Evolutionary conservation across 2,113 vertebrate species (phyloP).

Genomic region (Anguilla japonica): DNA sequence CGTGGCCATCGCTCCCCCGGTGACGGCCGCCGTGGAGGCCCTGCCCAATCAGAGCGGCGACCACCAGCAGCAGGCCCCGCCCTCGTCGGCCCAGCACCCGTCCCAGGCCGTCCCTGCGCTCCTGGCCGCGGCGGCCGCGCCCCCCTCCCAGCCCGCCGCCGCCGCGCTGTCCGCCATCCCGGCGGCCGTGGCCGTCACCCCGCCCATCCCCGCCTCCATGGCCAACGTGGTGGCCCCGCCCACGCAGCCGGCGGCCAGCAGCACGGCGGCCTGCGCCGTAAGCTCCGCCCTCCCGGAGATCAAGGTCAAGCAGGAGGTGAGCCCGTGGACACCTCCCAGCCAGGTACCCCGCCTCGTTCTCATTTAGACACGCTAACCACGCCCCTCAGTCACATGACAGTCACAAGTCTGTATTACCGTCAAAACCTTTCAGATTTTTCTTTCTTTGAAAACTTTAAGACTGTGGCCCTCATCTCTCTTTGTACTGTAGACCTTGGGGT

Average conservation of each 20-base stretch:
- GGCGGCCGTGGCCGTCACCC: constrained; percentile 60
- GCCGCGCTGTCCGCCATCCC: constrained; percentile 75
- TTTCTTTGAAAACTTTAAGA: too few species aligned
- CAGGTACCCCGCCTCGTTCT: constrained; percentile 25
- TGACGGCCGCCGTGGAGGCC: constrained; percentile 85
- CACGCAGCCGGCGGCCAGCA: constrained; percentile 62
- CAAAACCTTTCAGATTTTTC: too few species aligned
- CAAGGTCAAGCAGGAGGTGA: constrained; percentile 80
- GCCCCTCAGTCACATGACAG: too few species aligned
- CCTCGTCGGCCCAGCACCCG: constrained; percentile 78
- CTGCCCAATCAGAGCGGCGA: constrained; percentile 78
- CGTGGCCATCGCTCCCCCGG: constrained; percentile 84
- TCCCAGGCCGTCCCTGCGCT: constrained; percentile 83
- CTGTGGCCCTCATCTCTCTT: too few species aligned
- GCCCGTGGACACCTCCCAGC: constrained; percentile 65
- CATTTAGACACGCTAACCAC: background rate
- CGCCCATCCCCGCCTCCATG: constrained; percentile 58
- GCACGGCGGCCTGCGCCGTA: constrained; percentile 64
- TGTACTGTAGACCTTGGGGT: too few species aligned
- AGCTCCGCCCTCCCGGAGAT: constrained; percentile 72
- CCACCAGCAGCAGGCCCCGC: constrained; percentile 71
- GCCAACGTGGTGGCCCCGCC: constrained; percentile 66
- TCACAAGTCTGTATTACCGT: too few species aligned
- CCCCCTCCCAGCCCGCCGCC: constrained; percentile 84
- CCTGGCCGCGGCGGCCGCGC: constrained; percentile 73